Evolutionary conservation across 2,888 invertebrate genomes (phyloP), one percentile per base, ranked within the genome.

Genomic region (Scotopteryx bipunctaria): DNA sequence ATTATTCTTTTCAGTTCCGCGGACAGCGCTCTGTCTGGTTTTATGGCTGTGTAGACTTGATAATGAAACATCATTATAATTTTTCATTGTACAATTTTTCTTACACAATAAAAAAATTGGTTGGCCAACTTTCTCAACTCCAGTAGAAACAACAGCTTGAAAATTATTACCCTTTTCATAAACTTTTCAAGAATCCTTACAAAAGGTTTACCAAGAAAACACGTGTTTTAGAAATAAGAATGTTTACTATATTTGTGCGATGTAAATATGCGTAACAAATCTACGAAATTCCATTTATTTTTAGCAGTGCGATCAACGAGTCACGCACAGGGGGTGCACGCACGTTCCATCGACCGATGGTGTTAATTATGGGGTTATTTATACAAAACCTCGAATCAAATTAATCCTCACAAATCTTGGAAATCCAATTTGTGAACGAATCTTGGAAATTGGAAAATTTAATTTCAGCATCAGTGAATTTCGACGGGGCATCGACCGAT

Each of bases 261-360:
- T 32, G 27, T 41, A 21, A 17, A 15, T 43, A 45, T 21, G 19
- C 25, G 15, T 42, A 40, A 46, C 29, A 40, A 46, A 43, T 49
- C 42, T 36, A 19, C 6, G 11, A 33, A 46, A 50, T 43, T 25
- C 13, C 3, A 27, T 44, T 31, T 42, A 50, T 53, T 47, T 57
- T 50, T 29, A 47, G 43, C 13, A 8, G 21, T 23, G 19, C 19
- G 29, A 35, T 41, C 13, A 47, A 33, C 27, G 31, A 44, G 45
- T 42, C 56, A 57, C 49, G 53, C 52, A 49, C 21, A 17, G 23
- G 32, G 13, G 40, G 40, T 32, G 16, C 41, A 46, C 46, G 45
- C 45, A 41, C 31, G 46, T 32, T 46, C 25, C 25, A 25, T 41
- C 45, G 6, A 33, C 19, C 23, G 1, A 23, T 11, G 31, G 27